A percentile compares a stretch with the other conserved stretches of the same genome.
Evolutionary conservation across 2,797 vertebrate genomes (phyloP).

Genomic region (Tokudaia muenninki): DNA sequence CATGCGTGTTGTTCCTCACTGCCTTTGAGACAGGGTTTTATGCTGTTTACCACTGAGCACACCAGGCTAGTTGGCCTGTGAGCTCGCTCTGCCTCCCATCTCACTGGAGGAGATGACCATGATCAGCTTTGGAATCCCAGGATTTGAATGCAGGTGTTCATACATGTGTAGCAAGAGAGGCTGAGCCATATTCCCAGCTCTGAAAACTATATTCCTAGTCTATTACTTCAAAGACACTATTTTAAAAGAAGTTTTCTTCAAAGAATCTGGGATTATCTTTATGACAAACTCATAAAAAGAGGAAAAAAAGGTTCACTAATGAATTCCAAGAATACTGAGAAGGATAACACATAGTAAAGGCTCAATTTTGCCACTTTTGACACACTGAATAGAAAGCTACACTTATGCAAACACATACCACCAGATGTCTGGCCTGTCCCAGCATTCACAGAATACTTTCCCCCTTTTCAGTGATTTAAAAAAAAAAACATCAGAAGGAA

Average conservation of each 20-base stretch:
- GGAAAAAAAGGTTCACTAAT: constrained; percentile 33
- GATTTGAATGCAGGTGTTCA: neutral
- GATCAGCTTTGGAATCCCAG: neutral
- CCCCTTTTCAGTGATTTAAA: neutral
- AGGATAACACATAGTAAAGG: constrained; percentile 4
- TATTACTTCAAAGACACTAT: constrained; percentile 43
- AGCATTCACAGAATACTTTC: neutral
- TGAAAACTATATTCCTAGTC: neutral
- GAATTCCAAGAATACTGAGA: constrained; percentile 13
- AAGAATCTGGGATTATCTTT: constrained; percentile 1
- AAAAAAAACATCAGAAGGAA: neutral
- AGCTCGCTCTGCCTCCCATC: neutral
- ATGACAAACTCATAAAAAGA: neutral
- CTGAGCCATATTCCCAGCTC: neutral
- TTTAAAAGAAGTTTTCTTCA: constrained; percentile 6
- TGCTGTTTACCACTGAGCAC: neutral
- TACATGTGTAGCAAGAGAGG: neutral
- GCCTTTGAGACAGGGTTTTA: neutral
- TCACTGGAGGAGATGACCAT: neutral
- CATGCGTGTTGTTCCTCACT: neutral
- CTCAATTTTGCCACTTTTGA: neutral
- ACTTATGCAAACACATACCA: neutral
- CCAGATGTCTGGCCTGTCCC: neutral
- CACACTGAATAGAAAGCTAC: neutral
- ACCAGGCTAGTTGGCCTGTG: neutral